These are phyloP conservation scores for Arctocebus calabarensis DNA, from an alignment of 2,797 vertebrate species.

Conservation along the genomic window DNA sequence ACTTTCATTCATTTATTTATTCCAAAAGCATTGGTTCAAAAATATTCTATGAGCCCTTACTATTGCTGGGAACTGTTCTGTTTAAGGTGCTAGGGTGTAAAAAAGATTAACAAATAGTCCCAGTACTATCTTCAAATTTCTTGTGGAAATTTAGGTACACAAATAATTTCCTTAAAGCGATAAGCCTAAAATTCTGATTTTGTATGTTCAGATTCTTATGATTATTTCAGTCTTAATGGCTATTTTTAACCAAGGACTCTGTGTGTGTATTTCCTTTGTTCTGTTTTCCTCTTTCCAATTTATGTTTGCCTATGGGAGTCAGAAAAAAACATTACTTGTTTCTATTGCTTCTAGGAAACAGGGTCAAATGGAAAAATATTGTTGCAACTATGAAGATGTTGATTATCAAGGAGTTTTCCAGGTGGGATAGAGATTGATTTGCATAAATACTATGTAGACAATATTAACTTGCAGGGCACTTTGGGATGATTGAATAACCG, in stretches of 20 bases:
- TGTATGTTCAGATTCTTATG: not conserved
- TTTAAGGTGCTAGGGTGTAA: conserved; percentile 10
- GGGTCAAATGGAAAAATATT: conserved; percentile 39
- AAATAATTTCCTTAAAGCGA: not conserved
- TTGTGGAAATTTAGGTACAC: not conserved
- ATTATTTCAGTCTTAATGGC: conserved; percentile 1
- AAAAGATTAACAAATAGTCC: not conserved
- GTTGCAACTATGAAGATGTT: not conserved
- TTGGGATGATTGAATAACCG: not conserved
- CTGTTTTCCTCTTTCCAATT: conserved; percentile 16
- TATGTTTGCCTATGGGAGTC: not conserved
- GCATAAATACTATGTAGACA: not conserved
- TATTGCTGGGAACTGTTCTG: not conserved
- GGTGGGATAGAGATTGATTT: not conserved
- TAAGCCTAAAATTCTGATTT: conserved; percentile 3
- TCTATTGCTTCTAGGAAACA: conserved; percentile 45
- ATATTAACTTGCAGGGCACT: not conserved
- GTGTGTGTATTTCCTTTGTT: not conserved
- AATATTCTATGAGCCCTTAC: conserved; percentile 24
- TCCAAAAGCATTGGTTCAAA: conserved; percentile 20
- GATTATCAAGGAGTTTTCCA: conserved; percentile 26
- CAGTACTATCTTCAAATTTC: not conserved
- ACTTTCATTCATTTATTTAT: conserved; percentile 51
- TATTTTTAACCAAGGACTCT: not conserved
- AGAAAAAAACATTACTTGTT: not conserved